These are phyloP conservation scores for Pseudochirops cupreus DNA, from an alignment of 2,797 vertebrate species.

Conservation along the genomic window DNA sequence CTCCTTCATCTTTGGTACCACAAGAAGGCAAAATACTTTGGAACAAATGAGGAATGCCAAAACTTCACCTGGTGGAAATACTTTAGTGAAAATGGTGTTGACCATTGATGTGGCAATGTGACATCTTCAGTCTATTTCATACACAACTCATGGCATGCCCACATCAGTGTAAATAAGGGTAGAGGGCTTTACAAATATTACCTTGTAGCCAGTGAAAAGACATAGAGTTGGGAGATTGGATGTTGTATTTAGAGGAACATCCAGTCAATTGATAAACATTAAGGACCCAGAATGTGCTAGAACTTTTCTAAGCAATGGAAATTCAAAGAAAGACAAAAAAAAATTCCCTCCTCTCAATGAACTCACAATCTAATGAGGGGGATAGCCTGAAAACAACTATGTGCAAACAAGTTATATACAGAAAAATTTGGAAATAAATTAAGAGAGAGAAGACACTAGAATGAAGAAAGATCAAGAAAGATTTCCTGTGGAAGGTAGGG, in stretches of 20 bases:
- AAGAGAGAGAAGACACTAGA: neutral
- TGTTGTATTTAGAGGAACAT: neutral
- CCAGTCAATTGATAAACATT: neutral
- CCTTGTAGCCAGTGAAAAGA: neutral
- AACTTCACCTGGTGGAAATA: too few relatives aligned
- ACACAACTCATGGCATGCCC: too few relatives aligned
- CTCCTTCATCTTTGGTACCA: too few relatives aligned
- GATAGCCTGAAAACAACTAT: neutral
- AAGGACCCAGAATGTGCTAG: neutral
- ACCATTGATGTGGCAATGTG: too few relatives aligned
- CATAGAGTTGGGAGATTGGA: neutral
- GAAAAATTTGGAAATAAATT: neutral
- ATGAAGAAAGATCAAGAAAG: neutral
- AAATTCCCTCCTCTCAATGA: neutral
- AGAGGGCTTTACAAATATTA: neutral
- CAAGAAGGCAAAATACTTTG: too few relatives aligned
- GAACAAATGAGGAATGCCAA: too few relatives aligned
- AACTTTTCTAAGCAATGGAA: neutral
- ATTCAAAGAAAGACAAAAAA: neutral
- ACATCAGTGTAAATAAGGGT: neutral
- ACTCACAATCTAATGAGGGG: neutral
- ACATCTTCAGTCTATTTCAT: too few relatives aligned
- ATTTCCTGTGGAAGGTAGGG: neutral
- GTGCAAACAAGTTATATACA: neutral
- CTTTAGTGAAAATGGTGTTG: too few relatives aligned